These are phyloP conservation scores for Escarpia spicata DNA, from an alignment of 2,888 invertebrate species.

Conservation along the genomic window DNA sequence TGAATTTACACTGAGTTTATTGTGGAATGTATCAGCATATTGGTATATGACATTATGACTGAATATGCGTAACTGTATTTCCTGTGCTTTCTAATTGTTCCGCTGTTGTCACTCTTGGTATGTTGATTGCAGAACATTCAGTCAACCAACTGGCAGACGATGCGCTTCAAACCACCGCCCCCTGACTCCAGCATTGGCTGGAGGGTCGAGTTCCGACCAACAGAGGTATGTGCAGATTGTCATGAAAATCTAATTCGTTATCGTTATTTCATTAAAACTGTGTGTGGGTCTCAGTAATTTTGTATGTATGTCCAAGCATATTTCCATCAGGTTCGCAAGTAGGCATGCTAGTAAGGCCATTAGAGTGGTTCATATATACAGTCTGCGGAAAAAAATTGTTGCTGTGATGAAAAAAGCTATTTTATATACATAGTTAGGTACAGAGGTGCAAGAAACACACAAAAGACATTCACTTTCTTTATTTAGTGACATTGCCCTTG, in stretches of 20 bases:
- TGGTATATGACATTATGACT: not conserved
- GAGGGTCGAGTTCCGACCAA: conserved; percentile 99
- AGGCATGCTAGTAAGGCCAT: too few relatives aligned
- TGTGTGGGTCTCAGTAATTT: too few relatives aligned
- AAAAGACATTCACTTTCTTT: too few relatives aligned
- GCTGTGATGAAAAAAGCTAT: too few relatives aligned
- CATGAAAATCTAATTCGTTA: not conserved
- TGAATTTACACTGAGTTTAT: not conserved
- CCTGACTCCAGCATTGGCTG: conserved; percentile 93
- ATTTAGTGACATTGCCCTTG: too few relatives aligned
- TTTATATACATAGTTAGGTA: too few relatives aligned
- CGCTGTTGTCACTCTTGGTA: not conserved
- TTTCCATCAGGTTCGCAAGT: too few relatives aligned
- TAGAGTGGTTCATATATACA: too few relatives aligned
- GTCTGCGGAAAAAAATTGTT: too few relatives aligned
- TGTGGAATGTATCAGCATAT: not conserved
- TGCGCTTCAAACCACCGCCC: conserved; percentile 96
- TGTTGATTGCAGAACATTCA: conserved; percentile 83
- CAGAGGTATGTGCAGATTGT: conserved; percentile 65
- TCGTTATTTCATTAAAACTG: not conserved
- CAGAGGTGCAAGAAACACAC: too few relatives aligned
- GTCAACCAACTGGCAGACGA: conserved; percentile 99
- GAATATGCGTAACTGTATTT: not conserved
- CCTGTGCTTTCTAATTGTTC: not conserved
- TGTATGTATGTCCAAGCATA: too few relatives aligned